These are phyloP conservation scores for Xestobium rufovillosum DNA, from an alignment of 2,888 invertebrate species.

Conservation along the genomic window DNA sequence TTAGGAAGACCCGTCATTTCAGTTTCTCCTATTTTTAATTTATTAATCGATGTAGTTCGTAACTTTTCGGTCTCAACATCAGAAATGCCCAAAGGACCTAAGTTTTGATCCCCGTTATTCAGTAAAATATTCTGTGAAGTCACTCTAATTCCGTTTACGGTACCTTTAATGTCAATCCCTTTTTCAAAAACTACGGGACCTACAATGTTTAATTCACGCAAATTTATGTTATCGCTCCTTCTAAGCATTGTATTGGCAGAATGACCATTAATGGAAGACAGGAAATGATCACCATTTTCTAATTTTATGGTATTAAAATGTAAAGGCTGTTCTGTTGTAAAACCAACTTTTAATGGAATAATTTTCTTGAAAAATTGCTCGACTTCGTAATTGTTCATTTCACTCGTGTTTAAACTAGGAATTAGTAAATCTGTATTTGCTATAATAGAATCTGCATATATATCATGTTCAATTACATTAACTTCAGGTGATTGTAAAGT, in stretches of 20 bases:
- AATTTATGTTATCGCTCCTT: slow-evolving; percentile 22
- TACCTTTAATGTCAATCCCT: slow-evolving; percentile 28
- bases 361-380: slow-evolving; percentile 28
- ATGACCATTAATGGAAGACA: slow-evolving; percentile 24
- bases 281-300: too few relatives aligned
- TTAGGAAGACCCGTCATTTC: slow-evolving; percentile 1
- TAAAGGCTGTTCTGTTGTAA: slow-evolving; percentile 24
- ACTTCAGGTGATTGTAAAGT: too few relatives aligned
- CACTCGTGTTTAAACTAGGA: slow-evolving; percentile 26
- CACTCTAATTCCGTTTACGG: slow-evolving; percentile 33
- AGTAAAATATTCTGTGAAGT: slow-evolving; percentile 32
- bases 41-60: slow-evolving; percentile 16
- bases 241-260: too few relatives aligned
- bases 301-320: slow-evolving; percentile 27
- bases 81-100: slow-evolving; percentile 23
- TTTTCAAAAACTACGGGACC: slow-evolving; percentile 32
- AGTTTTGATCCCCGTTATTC: slow-evolving; percentile 33
- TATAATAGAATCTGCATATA: too few relatives aligned
- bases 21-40: slow-evolving; percentile 12
- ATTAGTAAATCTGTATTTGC: too few relatives aligned
- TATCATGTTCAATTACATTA: too few relatives aligned
- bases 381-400: slow-evolving; percentile 30
- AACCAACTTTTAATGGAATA: slow-evolving; percentile 29
- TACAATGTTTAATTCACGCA: slow-evolving; percentile 30
- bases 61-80: slow-evolving; percentile 16